Conservation (phyloP, 2,888 invertebrate species). For the Philereme transversata region DNA sequence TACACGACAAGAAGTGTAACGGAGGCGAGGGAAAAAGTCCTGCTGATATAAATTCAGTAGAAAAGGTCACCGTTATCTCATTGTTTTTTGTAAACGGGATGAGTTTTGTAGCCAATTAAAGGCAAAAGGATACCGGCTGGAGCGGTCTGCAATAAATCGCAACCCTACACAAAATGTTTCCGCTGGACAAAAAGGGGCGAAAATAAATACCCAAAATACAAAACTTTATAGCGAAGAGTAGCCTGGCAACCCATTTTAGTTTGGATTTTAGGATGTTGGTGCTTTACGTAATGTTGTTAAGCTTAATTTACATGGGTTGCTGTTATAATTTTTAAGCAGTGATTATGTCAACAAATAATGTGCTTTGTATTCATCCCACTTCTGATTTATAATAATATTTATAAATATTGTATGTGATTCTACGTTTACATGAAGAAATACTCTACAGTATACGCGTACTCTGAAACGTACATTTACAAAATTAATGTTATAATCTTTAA, state of each 20-base stretch:
- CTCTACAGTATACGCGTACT: too few relatives aligned
- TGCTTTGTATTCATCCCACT: too few relatives aligned
- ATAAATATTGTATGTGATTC: too few relatives aligned
- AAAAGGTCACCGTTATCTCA: slow-evolving; percentile 62
- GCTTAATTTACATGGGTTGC: slow-evolving; percentile 21
- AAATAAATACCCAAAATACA: slow-evolving; percentile 10
- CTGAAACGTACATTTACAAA: too few relatives aligned
- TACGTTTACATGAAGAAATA: too few relatives aligned
- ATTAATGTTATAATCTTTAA: too few relatives aligned
- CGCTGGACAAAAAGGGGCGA: slow-evolving; percentile 47
- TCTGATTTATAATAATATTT: too few relatives aligned
- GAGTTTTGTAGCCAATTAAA: slow-evolving; percentile 82
- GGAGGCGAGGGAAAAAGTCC: too few relatives aligned
- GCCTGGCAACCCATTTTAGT: slow-evolving; percentile 27
- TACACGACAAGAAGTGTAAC: background rate
- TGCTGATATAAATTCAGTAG: slow-evolving; percentile 38
- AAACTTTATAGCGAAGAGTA: slow-evolving; percentile 28
- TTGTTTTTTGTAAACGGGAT: slow-evolving; percentile 68
- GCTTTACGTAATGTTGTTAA: slow-evolving; percentile 22
- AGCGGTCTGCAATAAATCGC: slow-evolving; percentile 78
- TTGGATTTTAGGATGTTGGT: slow-evolving; percentile 35
- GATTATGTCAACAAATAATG: too few relatives aligned
- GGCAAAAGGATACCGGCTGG: slow-evolving; percentile 72
- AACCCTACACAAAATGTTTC: slow-evolving; percentile 75
- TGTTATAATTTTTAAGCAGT: background rate